Evolutionary conservation across 2,113 vertebrate genomes (phyloP).

Genomic region (Brevimyrus niger): DNA sequence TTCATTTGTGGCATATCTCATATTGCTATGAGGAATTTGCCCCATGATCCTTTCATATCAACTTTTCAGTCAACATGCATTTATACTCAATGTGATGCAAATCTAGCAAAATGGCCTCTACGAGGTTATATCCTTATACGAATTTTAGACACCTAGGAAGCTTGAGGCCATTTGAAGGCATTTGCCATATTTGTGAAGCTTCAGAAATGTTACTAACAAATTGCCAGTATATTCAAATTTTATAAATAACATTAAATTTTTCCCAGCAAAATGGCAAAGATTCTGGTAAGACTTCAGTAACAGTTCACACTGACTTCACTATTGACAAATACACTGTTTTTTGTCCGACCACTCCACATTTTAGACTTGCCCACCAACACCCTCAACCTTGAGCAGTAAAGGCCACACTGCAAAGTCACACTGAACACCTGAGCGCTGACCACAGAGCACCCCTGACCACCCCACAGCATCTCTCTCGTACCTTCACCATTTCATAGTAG

Average conservation of each 20-base stretch:
- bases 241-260: neutral
- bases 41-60: neutral
- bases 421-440: neutral
- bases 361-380: neutral
- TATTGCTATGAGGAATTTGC: neutral
- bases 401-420: neutral
- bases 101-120: too few relatives aligned
- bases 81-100: neutral
- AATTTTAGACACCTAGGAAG: neutral
- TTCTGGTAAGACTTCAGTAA: neutral
- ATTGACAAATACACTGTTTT: neutral
- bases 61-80: neutral
- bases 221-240: neutral
- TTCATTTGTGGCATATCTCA: neutral
- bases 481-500: slow-evolving; percentile 57
- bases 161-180: neutral
- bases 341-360: neutral
- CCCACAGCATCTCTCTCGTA: neutral
- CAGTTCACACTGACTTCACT: neutral
- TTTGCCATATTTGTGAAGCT: neutral
- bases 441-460: neutral
- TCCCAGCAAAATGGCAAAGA: neutral
- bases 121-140: neutral
- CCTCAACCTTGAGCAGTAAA: neutral
- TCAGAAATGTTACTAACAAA: neutral